phyloP scores from a whole-genome alignment of 2,113 vertebrate genomes.

The Zootoca vivipara region DNA sequence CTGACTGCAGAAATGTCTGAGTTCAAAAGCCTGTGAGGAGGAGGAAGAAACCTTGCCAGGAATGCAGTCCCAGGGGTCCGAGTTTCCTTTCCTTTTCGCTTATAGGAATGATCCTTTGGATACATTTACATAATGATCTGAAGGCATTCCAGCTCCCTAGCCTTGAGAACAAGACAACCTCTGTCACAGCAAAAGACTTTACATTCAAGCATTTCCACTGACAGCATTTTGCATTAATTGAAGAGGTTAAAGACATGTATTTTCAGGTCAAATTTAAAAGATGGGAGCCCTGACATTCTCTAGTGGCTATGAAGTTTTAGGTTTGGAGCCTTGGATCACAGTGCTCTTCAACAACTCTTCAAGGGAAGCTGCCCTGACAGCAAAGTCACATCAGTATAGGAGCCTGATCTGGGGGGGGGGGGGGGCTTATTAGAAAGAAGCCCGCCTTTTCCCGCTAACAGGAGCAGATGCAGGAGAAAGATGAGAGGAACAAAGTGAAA shows the following conservation, averaged over 20 bases:
- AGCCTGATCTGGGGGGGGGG: no score
- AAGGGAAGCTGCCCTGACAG: neutral
- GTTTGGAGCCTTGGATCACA: neutral
- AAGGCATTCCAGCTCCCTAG: conserved; percentile 60
- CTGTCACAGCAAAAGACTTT: conserved; percentile 41
- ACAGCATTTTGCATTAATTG: conserved; percentile 59
- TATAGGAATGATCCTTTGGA: conserved; percentile 61
- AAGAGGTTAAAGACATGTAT: conserved; percentile 5
- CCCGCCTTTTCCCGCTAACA: neutral
- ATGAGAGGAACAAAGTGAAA: neutral
- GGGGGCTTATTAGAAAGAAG: no score
- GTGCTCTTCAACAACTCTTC: neutral
- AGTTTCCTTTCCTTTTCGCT: conserved; percentile 57
- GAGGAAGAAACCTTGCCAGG: conserved; percentile 61
- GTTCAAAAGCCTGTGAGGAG: conserved; percentile 44
- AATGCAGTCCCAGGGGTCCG: conserved; percentile 59
- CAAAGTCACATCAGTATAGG: neutral
- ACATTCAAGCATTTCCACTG: conserved; percentile 58
- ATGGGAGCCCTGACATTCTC: neutral
- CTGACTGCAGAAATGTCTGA: conserved; percentile 9
- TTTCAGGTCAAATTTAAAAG: neutral
- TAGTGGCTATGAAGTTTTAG: neutral
- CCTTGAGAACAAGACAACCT: conserved; percentile 58
- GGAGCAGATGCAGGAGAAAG: neutral
- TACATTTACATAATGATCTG: conserved; percentile 69